Evolutionary conservation across 2,797 vertebrate genomes (phyloP), one percentile per base, ranked within the genome.

Genomic region (Kryptolebias ocellatus): DNA sequence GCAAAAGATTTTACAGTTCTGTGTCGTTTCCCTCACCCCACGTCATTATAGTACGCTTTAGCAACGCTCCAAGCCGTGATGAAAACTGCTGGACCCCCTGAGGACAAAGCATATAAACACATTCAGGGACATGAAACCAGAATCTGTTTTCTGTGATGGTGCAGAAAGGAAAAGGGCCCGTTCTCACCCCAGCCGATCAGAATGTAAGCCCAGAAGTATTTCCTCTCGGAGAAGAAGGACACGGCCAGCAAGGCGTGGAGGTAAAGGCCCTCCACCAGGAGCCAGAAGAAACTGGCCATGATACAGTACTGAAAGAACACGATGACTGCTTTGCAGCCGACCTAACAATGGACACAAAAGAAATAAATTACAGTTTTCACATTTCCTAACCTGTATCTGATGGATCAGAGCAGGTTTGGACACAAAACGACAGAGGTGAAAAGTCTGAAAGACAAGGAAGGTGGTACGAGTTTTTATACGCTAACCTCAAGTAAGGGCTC

Each of bases 211-310:
- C 98, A 97, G 87, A 99, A 99, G 90, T 99, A 99, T 62, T 97
- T 99, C 91, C 94, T 95, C 90, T 99, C 96, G 0, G 98, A 99
- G 92, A 99, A 99, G 91, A 99, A 99, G 51, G 98, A 98, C 70
- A 99, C 93, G 0, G 96, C 96, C 58, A 99, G 75, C 57, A 99
- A 83, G 0, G 96, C 96, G 60, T 98, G 95, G 11, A 99, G 96
- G 83, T 99, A 99, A 63, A 99, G 82, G 1, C 98, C 96, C 69
- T 99, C 98, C 46, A 99, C 97, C 83, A 99, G 92, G 55, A 99
- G 95, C 98, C 98, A 99, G 93, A 98, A 98, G 93, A 96, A 99
- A 88, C 97, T 98, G 80, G 96, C 97, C 98, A 98, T 98, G 73
- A 99, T 87, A 6, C 97, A 96, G 64, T 99, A 99, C 67, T 99